Evolutionary conservation across 2,888 invertebrate species (phyloP), one percentile per base, ranked within the genome.

Genomic region (Dione juno): DNA sequence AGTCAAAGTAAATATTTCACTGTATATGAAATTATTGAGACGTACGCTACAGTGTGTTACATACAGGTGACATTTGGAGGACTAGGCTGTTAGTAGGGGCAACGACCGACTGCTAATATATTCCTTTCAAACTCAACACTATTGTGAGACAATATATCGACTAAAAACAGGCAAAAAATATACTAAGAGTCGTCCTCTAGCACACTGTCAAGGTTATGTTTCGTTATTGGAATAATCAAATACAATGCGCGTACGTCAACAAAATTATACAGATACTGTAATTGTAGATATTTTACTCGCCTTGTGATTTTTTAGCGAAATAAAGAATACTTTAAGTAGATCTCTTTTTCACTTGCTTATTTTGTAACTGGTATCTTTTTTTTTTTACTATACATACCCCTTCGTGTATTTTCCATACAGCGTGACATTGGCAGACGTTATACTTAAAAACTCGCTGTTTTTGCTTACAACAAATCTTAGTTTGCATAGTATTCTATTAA

Each of bases 31-130:
- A 48, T 37, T 9, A 61, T 28, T 14, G 16, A 48, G 6, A 13
- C 19, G 19, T 40, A 37, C 45, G 40, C 48, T 41, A 67, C n/a
- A 9, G 43, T 9, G 16, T 40, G 50, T 21, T 57, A 43, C 54
- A 28, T 57, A 43, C 54, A 16, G 11, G 59, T 61, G 63, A 64
- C 57, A 69, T 67, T 66, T 43, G n/a, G 67, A 67, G 40, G 50
- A 70, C 37, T 74, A 64, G 64, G 64, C 45, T 69, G 57, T 54
- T 69, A 63, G 14, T 53, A 37, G 63, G 52, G 76, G 57, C 73
- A 84, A 83, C 83, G 89, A 88, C 89, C 89, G 82, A 77, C 41
- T 75, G 80, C 79, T 87, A 89, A 90, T 90, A 79, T 90, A 89
- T 91, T 89, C 89, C 85, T 88, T 90, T 86, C 86, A 90, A 88